Conservation (phyloP, 2,888 invertebrate genomes). For the Tetheella fluctuosa region DNA sequence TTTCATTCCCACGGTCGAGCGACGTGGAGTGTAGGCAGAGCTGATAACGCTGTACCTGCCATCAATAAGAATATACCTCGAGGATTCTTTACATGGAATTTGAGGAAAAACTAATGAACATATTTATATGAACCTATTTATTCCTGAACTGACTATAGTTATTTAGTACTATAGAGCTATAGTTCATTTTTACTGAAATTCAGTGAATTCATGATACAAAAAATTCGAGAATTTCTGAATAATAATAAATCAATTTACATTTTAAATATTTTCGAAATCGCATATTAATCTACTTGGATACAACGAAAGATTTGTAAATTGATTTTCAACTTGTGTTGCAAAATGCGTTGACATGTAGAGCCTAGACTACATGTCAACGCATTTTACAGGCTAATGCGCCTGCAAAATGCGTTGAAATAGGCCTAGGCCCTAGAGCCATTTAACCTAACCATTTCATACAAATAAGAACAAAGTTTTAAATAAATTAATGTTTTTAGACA, state of each 20-base stretch:
- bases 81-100: constrained; percentile 37
- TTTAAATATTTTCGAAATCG: background rate
- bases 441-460: background rate
- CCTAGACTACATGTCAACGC: too few relatives aligned
- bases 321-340: background rate
- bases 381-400: too few relatives aligned
- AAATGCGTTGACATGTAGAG: too few relatives aligned
- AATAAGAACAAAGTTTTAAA: too few relatives aligned
- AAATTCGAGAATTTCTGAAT: background rate
- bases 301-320: background rate
- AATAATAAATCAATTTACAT: background rate
- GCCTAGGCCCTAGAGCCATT: too few relatives aligned
- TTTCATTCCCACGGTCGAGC: constrained; percentile 82
- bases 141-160: background rate
- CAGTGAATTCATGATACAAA: background rate
- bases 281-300: background rate
- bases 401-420: too few relatives aligned
- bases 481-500: too few relatives aligned
- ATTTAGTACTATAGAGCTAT: too few relatives aligned
- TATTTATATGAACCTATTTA: background rate
- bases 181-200: background rate
- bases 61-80: constrained; percentile 44
- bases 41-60: constrained; percentile 72
- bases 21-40: constrained; percentile 48
- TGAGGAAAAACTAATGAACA: background rate